Evolutionary conservation across 1,140 invertebrate species (phyloP).

Genomic region (Melanaphis sacchari): DNA sequence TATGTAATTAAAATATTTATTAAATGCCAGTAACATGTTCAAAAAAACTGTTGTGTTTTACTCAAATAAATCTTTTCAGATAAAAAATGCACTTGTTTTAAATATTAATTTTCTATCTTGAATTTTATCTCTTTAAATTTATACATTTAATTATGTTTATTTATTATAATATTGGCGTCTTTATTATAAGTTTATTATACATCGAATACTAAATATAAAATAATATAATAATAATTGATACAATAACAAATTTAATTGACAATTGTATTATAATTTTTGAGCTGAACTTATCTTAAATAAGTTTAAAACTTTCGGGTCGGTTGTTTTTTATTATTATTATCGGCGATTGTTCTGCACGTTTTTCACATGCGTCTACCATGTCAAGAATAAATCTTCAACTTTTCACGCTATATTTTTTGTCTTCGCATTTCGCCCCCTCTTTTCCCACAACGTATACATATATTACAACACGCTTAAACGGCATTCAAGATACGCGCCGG

Average conservation of each 20-base stretch:
- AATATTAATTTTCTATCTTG: not conserved
- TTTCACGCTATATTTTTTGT: not conserved
- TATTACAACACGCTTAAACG: not conserved
- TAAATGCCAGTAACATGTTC: not conserved
- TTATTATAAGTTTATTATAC: no score
- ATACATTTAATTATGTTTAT: not conserved
- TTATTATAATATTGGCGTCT: not conserved
- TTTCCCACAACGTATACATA: not conserved
- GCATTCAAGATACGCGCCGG: not conserved
- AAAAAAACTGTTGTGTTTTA: not conserved
- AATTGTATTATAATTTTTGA: not conserved
- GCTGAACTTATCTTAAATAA: not conserved
- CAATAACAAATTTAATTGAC: not conserved
- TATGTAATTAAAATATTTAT: not conserved
- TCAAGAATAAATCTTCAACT: not conserved
- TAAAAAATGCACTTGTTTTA: not conserved
- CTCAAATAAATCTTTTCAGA: not conserved
- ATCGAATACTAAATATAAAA: not conserved
- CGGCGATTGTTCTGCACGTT: not conserved
- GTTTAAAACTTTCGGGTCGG: not conserved
- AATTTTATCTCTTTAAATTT: not conserved
- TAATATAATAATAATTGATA: not conserved
- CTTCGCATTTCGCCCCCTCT: not conserved
- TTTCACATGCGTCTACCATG: not conserved
- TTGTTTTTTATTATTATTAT: not conserved